phyloP scores from a whole-genome alignment of 2,113 vertebrate genomes.

The Otolemur garnettii region DNA sequence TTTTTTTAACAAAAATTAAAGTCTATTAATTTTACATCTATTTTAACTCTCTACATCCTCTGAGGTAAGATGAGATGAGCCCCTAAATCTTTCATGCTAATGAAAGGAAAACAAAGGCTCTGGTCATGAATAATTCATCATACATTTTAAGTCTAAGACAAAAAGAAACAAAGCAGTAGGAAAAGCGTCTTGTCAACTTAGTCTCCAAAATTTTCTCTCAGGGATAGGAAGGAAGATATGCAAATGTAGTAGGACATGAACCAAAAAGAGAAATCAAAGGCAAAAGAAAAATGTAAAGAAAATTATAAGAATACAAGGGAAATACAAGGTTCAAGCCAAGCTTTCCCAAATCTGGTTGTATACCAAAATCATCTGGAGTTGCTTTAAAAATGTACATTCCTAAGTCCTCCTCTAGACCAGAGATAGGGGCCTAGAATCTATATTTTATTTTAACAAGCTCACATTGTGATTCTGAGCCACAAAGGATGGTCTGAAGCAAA shows the following conservation, averaged over 20 bases:
- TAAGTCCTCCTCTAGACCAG: background rate
- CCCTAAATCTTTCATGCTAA: slow-evolving; percentile 60
- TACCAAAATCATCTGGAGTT: background rate
- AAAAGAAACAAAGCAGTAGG: slow-evolving; percentile 10
- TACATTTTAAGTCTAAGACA: slow-evolving; percentile 9
- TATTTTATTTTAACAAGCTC: background rate
- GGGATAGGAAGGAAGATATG: background rate
- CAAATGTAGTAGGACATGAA: background rate
- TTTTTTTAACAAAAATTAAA: slow-evolving; percentile 72
- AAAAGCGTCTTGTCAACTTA: slow-evolving; percentile 26
- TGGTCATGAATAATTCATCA: slow-evolving; percentile 50
- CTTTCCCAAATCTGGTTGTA: background rate
- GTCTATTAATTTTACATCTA: background rate
- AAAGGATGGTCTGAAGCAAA: background rate
- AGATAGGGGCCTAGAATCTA: background rate
- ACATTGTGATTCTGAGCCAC: background rate
- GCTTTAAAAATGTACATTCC: slow-evolving; percentile 23
- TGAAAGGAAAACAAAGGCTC: slow-evolving; percentile 45
- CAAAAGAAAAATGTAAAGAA: slow-evolving; percentile 38
- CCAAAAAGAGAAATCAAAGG: slow-evolving; percentile 35
- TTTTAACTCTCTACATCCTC: slow-evolving; percentile 43
- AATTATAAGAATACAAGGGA: background rate
- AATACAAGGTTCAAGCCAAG: background rate
- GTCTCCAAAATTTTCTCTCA: slow-evolving; percentile 3
- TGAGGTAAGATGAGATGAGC: background rate